phyloP scores from a whole-genome alignment of 2,888 invertebrate genomes.

The Cataglyphis livida region DNA sequence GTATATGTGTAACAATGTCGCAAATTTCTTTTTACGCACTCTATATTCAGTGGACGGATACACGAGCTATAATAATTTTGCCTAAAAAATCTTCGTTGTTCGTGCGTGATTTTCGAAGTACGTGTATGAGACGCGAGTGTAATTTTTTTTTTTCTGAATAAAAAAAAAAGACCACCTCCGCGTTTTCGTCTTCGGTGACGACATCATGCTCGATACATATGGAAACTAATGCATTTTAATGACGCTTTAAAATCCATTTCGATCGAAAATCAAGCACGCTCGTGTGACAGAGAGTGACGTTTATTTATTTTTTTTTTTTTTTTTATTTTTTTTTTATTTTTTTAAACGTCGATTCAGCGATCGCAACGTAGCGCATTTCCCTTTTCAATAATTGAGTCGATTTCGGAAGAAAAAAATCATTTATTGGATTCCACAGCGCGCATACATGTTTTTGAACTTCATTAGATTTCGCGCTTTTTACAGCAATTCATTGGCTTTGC shows the following conservation, averaged over 20 bases:
- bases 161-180: neutral
- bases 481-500: constrained; percentile 32
- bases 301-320: constrained; percentile 3
- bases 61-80: constrained; percentile 66
- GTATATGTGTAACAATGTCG: constrained; percentile 32
- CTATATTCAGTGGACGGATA: constrained; percentile 72
- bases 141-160: neutral
- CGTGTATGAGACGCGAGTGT: constrained; percentile 2
- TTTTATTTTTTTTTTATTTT: neutral
- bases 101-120: constrained; percentile 29
- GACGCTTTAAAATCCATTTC: constrained; percentile 41
- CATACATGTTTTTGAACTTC: constrained; percentile 43
- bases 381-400: constrained; percentile 48
- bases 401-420: constrained; percentile 47
- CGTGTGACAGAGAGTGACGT: constrained; percentile 47
- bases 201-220: neutral
- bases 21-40: constrained; percentile 36
- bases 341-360: constrained; percentile 26
- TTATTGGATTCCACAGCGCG: constrained; percentile 52
- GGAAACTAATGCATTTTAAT: constrained; percentile 43
- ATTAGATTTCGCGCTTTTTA: constrained; percentile 44
- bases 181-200: constrained; percentile 12
- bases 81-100: constrained; percentile 38
- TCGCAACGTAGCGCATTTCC: constrained; percentile 38
- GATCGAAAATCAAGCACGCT: constrained; percentile 46